phyloP scores from a whole-genome alignment of 2,113 vertebrate genomes.

The Psittacus erithacus region DNA sequence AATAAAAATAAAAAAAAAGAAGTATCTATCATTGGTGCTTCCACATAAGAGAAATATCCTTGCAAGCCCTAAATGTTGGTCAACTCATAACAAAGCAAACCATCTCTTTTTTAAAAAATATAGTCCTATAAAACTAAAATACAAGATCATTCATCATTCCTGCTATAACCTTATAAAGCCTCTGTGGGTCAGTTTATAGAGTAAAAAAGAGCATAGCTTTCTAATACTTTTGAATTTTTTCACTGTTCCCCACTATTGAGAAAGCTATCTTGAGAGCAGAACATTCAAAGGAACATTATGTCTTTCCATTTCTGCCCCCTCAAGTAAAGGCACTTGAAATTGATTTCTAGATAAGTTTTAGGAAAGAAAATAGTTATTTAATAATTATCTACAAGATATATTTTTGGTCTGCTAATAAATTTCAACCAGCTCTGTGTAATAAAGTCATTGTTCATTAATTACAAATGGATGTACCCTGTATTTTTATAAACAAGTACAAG shows the following conservation, averaged over 20 bases:
- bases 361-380: neutral
- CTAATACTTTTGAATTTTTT: neutral
- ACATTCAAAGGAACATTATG: neutral
- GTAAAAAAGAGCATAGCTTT: neutral
- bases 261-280: neutral
- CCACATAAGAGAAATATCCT: neutral
- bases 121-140: neutral
- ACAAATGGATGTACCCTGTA: neutral
- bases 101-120: neutral
- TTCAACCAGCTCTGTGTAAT: neutral
- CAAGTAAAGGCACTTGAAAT: neutral
- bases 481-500: neutral
- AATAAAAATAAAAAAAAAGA: neutral
- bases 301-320: neutral
- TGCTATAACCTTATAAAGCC: neutral
- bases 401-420: neutral
- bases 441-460: neutral
- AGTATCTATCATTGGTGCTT: neutral
- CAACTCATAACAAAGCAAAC: neutral
- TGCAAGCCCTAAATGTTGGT: neutral
- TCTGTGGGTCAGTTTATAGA: neutral
- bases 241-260: neutral
- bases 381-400: neutral
- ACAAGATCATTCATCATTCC: neutral
- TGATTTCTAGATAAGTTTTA: neutral